Evolutionary conservation across 1,140 invertebrate species (phyloP).

Genomic region (Drosophila repletoides): DNA sequence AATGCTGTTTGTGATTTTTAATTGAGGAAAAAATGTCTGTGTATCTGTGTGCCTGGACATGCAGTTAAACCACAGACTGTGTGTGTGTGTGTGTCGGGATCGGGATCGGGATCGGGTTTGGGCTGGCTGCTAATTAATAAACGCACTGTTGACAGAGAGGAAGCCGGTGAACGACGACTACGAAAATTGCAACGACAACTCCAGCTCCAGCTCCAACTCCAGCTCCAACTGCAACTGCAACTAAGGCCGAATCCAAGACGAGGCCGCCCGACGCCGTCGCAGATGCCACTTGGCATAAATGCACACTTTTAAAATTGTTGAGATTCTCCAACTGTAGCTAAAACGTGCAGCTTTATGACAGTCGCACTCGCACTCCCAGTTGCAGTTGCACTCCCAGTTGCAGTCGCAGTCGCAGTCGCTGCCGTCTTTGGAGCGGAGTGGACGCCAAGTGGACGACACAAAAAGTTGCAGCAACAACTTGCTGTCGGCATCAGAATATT

Average conservation of each 20-base stretch:
- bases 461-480: slow-evolving; percentile 61
- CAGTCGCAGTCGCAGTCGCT: slow-evolving; percentile 26
- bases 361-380: slow-evolving; percentile 20
- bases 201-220: slow-evolving; percentile 6
- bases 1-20: slow-evolving; percentile 73
- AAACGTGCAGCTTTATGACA: slow-evolving; percentile 78
- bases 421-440: slow-evolving; percentile 12
- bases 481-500: slow-evolving; percentile 64
- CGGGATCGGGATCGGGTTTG: slow-evolving; percentile 34
- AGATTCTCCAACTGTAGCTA: slow-evolving; percentile 78
- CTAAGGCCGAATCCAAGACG: slow-evolving; percentile 4
- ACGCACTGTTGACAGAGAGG: slow-evolving; percentile 43
- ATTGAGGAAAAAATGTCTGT: slow-evolving; percentile 64
- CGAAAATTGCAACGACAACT: slow-evolving; percentile 32
- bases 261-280: slow-evolving; percentile 48
- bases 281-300: slow-evolving; percentile 79
- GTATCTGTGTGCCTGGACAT: slow-evolving; percentile 8
- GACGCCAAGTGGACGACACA: slow-evolving; percentile 49
- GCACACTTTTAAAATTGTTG: slow-evolving; percentile 80
- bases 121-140: slow-evolving; percentile 73
- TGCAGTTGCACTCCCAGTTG: background rate
- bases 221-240: slow-evolving; percentile 2
- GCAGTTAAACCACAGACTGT: no score
- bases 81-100: slow-evolving; percentile 32
- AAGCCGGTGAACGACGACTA: slow-evolving; percentile 23